A percentile compares a stretch with the other conserved stretches of the same genome.
These are phyloP conservation scores for Eurystomus gularis DNA, from an alignment of 2,113 vertebrate species.

Conservation along the genomic window DNA sequence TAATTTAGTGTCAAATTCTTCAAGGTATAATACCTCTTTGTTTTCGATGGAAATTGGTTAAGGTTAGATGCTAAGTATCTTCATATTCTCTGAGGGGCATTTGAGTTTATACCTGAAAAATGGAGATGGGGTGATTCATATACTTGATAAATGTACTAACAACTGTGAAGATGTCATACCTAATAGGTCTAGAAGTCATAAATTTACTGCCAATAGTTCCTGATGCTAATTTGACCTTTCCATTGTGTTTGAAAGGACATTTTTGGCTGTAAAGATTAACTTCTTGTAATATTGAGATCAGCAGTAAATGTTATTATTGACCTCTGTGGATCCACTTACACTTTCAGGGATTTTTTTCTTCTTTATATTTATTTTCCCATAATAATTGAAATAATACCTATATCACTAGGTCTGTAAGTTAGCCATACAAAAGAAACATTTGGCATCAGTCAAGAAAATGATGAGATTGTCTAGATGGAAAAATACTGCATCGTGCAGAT, in stretches of 20 bases:
- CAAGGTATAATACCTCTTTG: neutral
- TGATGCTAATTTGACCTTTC: slow-evolving; percentile 32
- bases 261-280: neutral
- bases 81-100: neutral
- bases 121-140: neutral
- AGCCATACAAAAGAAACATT: neutral
- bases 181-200: neutral
- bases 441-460: neutral
- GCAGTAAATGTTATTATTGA: neutral
- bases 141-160: neutral
- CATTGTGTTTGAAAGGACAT: neutral
- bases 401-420: neutral
- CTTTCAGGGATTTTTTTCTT: neutral
- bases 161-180: neutral
- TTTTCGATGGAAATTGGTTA: slow-evolving; percentile 15
- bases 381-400: neutral
- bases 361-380: neutral
- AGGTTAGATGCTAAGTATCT: neutral
- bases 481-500: neutral
- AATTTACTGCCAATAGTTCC: neutral
- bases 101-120: neutral
- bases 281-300: neutral
- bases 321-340: neutral
- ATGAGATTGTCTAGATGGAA: neutral
- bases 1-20: neutral